These are phyloP conservation scores for Microplitis demolitor DNA, from an alignment of 1,140 invertebrate species.

Conservation along the genomic window DNA sequence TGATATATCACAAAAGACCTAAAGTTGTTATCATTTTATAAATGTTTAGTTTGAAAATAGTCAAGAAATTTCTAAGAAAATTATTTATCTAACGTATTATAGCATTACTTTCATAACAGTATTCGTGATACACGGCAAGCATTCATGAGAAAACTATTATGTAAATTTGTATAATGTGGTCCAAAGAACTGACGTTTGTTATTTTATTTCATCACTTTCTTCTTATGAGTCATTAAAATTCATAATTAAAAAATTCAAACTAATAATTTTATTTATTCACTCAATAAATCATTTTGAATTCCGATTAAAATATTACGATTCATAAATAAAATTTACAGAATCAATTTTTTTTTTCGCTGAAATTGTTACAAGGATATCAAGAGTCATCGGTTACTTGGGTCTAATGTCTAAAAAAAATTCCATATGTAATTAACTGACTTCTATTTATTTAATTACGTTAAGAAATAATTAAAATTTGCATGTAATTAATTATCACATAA, in stretches of 20 bases:
- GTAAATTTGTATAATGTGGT: slow-evolving; percentile 17
- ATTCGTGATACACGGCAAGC: neutral
- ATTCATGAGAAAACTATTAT: slow-evolving; percentile 28
- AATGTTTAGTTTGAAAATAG: no score
- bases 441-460: neutral
- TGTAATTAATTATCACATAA: neutral
- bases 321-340: neutral
- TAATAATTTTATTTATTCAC: no score
- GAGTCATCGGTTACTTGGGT: slow-evolving; percentile 12
- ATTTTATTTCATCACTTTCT: slow-evolving; percentile 4
- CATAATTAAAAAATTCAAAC: neutral
- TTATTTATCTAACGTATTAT: slow-evolving; percentile 8
- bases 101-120: slow-evolving; percentile 21
- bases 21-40: no score
- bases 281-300: no score
- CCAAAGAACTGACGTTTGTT: neutral
- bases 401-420: neutral
- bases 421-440: neutral
- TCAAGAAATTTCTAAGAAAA: no score
- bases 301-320: no score
- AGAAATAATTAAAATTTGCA: neutral
- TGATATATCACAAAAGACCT: neutral
- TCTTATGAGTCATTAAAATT: neutral
- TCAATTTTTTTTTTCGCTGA: neutral
- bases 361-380: slow-evolving; percentile 45